These are phyloP conservation scores for Amphilophus citrinellus DNA, from an alignment of 2,113 vertebrate species.

Conservation along the genomic window DNA sequence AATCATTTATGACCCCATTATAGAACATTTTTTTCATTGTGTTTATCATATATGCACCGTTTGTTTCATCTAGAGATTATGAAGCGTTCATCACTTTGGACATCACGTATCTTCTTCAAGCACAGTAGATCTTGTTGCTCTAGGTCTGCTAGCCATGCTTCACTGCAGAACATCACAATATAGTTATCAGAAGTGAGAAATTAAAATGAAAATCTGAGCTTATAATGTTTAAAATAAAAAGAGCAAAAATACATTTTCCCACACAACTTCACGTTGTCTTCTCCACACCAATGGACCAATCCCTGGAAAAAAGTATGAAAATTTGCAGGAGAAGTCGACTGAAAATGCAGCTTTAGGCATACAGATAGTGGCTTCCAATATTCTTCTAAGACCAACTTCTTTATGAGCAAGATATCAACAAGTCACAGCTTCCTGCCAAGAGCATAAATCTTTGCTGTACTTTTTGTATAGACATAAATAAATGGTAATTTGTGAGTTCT, in stretches of 20 bases:
- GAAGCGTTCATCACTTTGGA: neutral
- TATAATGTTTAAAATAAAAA: too few relatives aligned
- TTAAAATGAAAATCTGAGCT: neutral
- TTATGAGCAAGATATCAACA: neutral
- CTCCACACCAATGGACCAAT: neutral
- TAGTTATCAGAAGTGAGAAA: neutral
- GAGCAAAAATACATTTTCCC: too few relatives aligned
- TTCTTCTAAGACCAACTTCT: neutral
- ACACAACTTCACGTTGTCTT: neutral
- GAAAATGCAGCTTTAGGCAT: neutral
- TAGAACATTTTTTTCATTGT: neutral
- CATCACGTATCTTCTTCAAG: neutral
- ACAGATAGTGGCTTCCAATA: neutral
- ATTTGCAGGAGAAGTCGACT: neutral
- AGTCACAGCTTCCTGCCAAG: neutral
- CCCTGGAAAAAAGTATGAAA: neutral
- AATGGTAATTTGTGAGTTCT: neutral
- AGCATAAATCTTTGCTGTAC: neutral
- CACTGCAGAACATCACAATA: neutral
- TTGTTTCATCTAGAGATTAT: neutral
- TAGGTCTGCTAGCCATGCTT: neutral
- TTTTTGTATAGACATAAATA: neutral
- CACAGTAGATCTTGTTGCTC: neutral
- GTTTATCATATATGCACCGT: neutral
- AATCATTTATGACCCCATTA: neutral